phyloP scores from a whole-genome alignment of 2,797 vertebrate genomes.

The Bucorvus abyssinicus region DNA sequence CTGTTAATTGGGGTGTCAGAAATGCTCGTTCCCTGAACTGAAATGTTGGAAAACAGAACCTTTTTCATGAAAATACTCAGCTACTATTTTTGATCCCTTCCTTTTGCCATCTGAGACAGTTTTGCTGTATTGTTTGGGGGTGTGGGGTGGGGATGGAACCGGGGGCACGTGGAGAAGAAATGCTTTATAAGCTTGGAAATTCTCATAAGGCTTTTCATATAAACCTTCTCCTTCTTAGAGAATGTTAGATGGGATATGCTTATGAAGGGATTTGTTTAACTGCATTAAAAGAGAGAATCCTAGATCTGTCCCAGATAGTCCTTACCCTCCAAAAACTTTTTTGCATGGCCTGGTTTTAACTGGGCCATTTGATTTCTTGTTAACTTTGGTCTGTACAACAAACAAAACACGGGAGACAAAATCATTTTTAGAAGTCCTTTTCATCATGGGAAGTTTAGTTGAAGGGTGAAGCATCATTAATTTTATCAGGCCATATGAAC shows the following conservation, averaged over 20 bases:
- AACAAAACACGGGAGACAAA: neutral
- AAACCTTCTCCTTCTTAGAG: neutral
- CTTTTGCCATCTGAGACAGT: neutral
- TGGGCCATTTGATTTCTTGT: neutral
- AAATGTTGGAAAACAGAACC: neutral
- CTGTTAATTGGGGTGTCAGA: conserved; percentile 1
- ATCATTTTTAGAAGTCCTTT: neutral
- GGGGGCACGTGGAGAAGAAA: neutral
- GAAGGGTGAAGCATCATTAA: conserved; percentile 19
- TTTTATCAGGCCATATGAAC: conserved; percentile 16
- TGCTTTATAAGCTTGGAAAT: neutral
- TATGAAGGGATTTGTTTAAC: neutral
- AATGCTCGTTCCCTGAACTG: neutral
- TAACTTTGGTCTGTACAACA: neutral
- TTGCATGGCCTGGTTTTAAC: neutral
- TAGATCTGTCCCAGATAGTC: neutral
- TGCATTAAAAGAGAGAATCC: neutral
- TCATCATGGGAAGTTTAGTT: neutral
- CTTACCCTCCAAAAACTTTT: neutral
- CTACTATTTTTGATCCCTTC: neutral
- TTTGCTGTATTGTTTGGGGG: neutral
- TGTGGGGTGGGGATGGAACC: neutral
- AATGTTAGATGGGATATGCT: neutral
- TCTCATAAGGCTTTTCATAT: neutral
- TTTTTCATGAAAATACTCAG: neutral